A percentile compares a stretch with the other conserved stretches of the same genome.
phyloP scores from a whole-genome alignment of 2,797 vertebrate genomes.

The Brachyrhaphis roseni region DNA sequence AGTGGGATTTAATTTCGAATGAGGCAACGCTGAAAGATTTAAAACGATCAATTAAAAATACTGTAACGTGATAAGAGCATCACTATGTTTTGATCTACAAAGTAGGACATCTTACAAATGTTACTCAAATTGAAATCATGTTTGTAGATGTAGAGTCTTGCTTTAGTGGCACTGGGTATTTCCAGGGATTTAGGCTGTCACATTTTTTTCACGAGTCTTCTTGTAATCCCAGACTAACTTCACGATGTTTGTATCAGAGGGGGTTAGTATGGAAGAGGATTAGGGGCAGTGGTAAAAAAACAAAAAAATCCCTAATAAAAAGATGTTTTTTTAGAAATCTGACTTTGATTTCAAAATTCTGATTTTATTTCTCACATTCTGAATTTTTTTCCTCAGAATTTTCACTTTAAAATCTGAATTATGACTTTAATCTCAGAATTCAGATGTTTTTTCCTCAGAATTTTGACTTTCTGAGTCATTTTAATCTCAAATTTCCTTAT shows the following conservation, averaged over 20 bases:
- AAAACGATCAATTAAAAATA: not conserved
- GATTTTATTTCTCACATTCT: too few relatives aligned
- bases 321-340: too few relatives aligned
- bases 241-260: not conserved
- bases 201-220: not conserved
- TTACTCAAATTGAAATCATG: not conserved
- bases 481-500: too few relatives aligned
- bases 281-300: too few relatives aligned
- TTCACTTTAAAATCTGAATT: too few relatives aligned
- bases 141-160: not conserved
- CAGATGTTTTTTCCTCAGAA: too few relatives aligned
- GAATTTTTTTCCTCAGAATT: too few relatives aligned
- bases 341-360: too few relatives aligned
- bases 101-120: not conserved
- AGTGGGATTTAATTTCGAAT: not conserved
- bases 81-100: not conserved
- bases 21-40: not conserved
- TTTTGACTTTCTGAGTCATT: too few relatives aligned
- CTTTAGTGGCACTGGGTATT: not conserved
- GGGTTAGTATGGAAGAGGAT: too few relatives aligned
- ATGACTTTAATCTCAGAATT: too few relatives aligned
- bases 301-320: too few relatives aligned
- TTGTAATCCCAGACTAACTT: not conserved
- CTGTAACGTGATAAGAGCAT: not conserved
- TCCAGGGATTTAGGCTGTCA: conserved; percentile 4